These are phyloP conservation scores for Harpalus rufipes DNA, from an alignment of 2,888 invertebrate genomes.

Conservation along the genomic window DNA sequence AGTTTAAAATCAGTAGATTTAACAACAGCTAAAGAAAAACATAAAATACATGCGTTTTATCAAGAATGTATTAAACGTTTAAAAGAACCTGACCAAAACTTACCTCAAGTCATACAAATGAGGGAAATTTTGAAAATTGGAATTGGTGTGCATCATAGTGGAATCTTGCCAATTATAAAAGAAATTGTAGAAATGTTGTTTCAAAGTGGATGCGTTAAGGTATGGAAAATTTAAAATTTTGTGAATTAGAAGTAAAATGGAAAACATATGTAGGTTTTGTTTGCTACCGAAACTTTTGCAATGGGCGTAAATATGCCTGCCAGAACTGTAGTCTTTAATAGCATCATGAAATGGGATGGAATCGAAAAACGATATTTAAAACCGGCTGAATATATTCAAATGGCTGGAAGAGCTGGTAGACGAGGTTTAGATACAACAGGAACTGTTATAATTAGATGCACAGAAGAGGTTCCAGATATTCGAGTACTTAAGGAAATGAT, in stretches of 20 bases:
- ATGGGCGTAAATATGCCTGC: slow-evolving; percentile 99
- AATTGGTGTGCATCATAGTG: slow-evolving; percentile 98
- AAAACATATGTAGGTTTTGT: slow-evolving; percentile 86
- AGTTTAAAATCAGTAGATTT: slow-evolving; percentile 84
- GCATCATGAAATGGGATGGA: slow-evolving; percentile 95
- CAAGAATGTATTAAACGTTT: slow-evolving; percentile 88
- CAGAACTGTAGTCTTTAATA: slow-evolving; percentile 97
- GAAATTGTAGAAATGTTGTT: slow-evolving; percentile 99
- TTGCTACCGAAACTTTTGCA: slow-evolving; percentile 99
- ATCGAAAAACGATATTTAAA: slow-evolving; percentile 85
- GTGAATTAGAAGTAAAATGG: neutral
- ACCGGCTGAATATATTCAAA: slow-evolving; percentile 98
- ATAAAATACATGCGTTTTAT: slow-evolving; percentile 91
- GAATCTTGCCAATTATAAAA: slow-evolving; percentile 98
- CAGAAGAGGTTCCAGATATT: slow-evolving; percentile 85
- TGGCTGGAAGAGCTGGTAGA: slow-evolving; percentile 98
- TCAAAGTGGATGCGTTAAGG: slow-evolving; percentile 91
- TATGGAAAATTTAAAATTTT: slow-evolving; percentile 61
- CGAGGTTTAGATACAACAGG: slow-evolving; percentile 96
- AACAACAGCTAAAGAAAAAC: slow-evolving; percentile 91
- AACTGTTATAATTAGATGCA: slow-evolving; percentile 96
- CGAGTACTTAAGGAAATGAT: slow-evolving; percentile 91
- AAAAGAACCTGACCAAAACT: slow-evolving; percentile 86
- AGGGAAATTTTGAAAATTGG: slow-evolving; percentile 88
- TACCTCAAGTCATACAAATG: slow-evolving; percentile 92